These are phyloP conservation scores for Metopia argyrocephala DNA, from an alignment of 2,888 invertebrate genomes.

Conservation along the genomic window DNA sequence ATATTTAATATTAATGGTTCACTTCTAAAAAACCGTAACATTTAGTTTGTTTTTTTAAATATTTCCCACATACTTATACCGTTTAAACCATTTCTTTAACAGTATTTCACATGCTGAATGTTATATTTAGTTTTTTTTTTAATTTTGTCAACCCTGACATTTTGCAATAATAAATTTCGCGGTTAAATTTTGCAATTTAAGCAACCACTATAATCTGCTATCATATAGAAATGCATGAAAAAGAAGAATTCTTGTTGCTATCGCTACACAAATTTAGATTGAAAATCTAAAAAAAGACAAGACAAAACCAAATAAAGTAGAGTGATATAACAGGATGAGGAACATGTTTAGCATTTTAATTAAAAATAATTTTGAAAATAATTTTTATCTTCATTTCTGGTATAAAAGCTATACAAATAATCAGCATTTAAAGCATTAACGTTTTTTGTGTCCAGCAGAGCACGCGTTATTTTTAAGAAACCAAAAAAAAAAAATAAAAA, in stretches of 20 bases:
- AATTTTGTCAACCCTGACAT: slow-evolving; percentile 73
- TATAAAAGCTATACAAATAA: slow-evolving; percentile 71
- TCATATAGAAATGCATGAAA: slow-evolving; percentile 22
- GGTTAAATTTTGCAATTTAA: not conserved
- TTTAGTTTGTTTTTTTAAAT: too few relatives aligned
- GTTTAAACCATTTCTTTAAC: too few relatives aligned
- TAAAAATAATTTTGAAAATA: slow-evolving; percentile 12
- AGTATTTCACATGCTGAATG: too few relatives aligned
- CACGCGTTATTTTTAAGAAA: slow-evolving; percentile 69
- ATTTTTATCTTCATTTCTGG: slow-evolving; percentile 15
- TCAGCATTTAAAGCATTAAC: slow-evolving; percentile 59
- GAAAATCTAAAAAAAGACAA: slow-evolving; percentile 1
- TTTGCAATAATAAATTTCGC: slow-evolving; percentile 60
- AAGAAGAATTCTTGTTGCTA: slow-evolving; percentile 25
- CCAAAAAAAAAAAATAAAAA: not conserved
- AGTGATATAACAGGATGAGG: slow-evolving; percentile 69
- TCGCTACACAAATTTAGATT: slow-evolving; percentile 8
- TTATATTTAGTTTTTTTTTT: slow-evolving; percentile 16
- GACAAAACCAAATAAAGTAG: slow-evolving; percentile 19
- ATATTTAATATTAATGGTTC: too few relatives aligned
- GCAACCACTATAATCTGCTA: not conserved
- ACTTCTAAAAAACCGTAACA: too few relatives aligned
- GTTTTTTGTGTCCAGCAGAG: slow-evolving; percentile 65
- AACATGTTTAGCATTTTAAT: slow-evolving; percentile 77
- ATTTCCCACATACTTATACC: too few relatives aligned